phyloP scores from a whole-genome alignment of 2,888 invertebrate genomes.

The Apamea monoglypha region DNA sequence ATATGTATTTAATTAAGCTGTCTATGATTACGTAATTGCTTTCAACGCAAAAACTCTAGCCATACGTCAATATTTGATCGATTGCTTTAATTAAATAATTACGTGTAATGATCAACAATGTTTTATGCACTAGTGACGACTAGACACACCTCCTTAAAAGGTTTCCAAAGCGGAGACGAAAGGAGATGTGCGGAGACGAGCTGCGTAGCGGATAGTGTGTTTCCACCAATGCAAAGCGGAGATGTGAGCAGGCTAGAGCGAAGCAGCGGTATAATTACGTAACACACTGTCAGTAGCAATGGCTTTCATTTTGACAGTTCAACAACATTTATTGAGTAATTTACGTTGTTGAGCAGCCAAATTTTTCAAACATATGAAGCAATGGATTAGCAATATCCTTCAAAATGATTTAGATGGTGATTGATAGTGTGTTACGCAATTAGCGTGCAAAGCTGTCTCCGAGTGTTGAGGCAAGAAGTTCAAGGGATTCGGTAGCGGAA shows the following conservation, averaged over 20 bases:
- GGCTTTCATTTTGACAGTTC: neutral
- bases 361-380: neutral
- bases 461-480: neutral
- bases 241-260: neutral
- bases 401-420: neutral
- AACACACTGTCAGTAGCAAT: neutral
- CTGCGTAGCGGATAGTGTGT: too few relatives aligned
- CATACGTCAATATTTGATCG: conserved; percentile 33
- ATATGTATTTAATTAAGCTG: conserved; percentile 2
- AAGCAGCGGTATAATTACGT: neutral
- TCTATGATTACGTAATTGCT: neutral
- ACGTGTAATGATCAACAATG: neutral
- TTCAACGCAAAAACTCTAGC: neutral
- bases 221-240: neutral
- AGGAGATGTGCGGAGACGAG: too few relatives aligned
- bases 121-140: neutral
- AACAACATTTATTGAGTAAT: neutral
- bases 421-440: neutral
- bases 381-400: neutral
- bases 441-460: neutral
- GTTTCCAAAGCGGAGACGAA: neutral
- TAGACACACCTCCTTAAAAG: neutral
- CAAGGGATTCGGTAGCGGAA: neutral
- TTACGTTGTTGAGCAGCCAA: neutral
- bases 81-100: conserved; percentile 22